Conservation (phyloP, 1,140 invertebrate species). For the Micrasema longulum region DNA sequence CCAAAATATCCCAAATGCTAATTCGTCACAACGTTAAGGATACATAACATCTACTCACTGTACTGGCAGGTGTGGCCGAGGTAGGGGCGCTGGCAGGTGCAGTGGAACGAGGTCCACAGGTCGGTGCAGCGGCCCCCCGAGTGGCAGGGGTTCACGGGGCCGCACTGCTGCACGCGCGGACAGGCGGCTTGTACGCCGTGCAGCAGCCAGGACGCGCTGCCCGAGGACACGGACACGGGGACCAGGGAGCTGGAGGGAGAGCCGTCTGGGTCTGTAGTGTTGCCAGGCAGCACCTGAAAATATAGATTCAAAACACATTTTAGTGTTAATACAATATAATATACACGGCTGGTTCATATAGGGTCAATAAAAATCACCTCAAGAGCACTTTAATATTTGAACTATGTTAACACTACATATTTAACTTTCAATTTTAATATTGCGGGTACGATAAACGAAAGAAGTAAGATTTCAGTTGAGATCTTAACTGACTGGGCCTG, state of each 20-base stretch:
- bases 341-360: too few relatives aligned
- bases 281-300: conserved; percentile 25
- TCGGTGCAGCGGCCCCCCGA: conserved; percentile 89
- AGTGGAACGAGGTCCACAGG: conserved; percentile 88
- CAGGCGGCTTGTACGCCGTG: conserved; percentile 75
- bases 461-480: too few relatives aligned
- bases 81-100: conserved; percentile 87
- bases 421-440: too few relatives aligned
- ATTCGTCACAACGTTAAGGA: too few relatives aligned
- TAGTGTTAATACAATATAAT: too few relatives aligned
- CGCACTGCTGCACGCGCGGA: conserved; percentile 82
- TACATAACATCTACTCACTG: conserved; percentile 76
- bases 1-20: too few relatives aligned
- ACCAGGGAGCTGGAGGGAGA: background rate
- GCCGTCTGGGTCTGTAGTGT: background rate
- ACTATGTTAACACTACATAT: too few relatives aligned
- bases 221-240: conserved; percentile 36
- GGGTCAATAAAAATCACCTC: too few relatives aligned
- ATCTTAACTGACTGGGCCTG: too few relatives aligned
- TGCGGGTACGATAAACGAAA: too few relatives aligned
- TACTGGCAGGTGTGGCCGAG: conserved; percentile 89
- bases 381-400: too few relatives aligned
- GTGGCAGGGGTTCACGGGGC: conserved; percentile 84
- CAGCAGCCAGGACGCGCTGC: conserved; percentile 54
- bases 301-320: too few relatives aligned